Percentiles rank a stretch among this genome's conserved stretches.
These are phyloP conservation scores for Suricata suricatta DNA, from an alignment of 2,113 vertebrate genomes.

Conservation along the genomic window DNA sequence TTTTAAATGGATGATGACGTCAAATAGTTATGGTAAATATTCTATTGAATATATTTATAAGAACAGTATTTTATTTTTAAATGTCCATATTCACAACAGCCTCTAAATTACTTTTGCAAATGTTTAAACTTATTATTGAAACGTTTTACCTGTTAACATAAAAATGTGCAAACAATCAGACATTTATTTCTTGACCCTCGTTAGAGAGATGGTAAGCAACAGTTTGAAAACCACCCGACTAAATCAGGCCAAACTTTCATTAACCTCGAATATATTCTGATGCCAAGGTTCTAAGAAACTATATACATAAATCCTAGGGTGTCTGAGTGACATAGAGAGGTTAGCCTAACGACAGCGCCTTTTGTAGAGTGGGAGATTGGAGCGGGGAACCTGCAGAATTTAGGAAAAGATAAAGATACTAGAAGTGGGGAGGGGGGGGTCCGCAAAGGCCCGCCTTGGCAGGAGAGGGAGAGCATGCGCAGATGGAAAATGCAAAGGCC, in stretches of 20 bases:
- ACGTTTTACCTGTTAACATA: slow-evolving; percentile 7
- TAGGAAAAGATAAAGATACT: neutral
- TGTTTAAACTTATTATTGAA: neutral
- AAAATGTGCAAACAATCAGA: neutral
- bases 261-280: neutral
- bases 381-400: neutral
- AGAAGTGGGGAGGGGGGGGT: rapidly evolving
- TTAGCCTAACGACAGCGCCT: neutral
- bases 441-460: rapidly evolving
- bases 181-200: neutral
- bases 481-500: neutral
- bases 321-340: neutral
- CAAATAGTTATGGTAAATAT: neutral
- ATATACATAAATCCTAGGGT: neutral
- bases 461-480: neutral
- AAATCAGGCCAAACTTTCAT: neutral
- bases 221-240: neutral
- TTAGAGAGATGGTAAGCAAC: neutral
- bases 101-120: slow-evolving; percentile 22
- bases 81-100: neutral
- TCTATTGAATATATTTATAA: neutral
- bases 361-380: neutral
- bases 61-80: neutral
- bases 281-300: neutral
- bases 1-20: neutral